A percentile compares a stretch with the other conserved stretches of the same genome.
phyloP scores from a whole-genome alignment of 2,888 invertebrate genomes.

The Monoplex corrugatus region DNA sequence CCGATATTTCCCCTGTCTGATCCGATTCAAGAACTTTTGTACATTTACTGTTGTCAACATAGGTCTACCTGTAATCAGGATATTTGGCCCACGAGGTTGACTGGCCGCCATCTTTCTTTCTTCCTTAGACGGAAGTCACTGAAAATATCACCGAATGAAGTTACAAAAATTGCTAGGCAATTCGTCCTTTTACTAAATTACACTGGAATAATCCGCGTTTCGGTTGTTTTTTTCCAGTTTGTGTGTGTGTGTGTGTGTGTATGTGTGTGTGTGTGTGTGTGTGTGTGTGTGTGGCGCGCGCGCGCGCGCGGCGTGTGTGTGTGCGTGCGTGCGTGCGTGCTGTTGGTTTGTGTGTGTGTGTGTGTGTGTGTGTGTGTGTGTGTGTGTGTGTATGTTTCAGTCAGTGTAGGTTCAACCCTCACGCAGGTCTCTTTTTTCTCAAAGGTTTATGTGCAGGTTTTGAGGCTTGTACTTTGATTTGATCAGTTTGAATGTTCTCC shows the following conservation, averaged over 20 bases:
- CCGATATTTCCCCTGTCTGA: background rate
- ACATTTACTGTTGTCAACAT: background rate
- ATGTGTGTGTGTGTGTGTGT: background rate
- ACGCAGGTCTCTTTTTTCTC: too few relatives aligned
- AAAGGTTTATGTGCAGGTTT: too few relatives aligned
- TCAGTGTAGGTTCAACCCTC: too few relatives aligned
- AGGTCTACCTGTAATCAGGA: slow-evolving; percentile 68
- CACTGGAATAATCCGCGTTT: too few relatives aligned
- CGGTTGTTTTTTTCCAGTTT: background rate
- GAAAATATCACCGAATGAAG: too few relatives aligned
- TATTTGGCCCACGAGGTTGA: slow-evolving; percentile 71
- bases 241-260: background rate
- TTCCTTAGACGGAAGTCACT: too few relatives aligned
- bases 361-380: slow-evolving; percentile 28
- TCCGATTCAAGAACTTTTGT: background rate
- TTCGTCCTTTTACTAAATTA: too few relatives aligned
- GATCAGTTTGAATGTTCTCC: too few relatives aligned
- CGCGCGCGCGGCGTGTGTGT: background rate
- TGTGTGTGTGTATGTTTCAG: slow-evolving; percentile 35
- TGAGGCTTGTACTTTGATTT: too few relatives aligned
- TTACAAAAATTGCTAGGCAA: too few relatives aligned
- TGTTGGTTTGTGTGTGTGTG: background rate
- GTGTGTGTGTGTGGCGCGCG: background rate
- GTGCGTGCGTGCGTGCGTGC: slow-evolving; percentile 9
- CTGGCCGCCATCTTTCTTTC: slow-evolving; percentile 62